A percentile compares a stretch with the other conserved stretches of the same genome.
Conservation (phyloP, 2,113 vertebrate genomes). For the Lichenostomus cassidix region DNA sequence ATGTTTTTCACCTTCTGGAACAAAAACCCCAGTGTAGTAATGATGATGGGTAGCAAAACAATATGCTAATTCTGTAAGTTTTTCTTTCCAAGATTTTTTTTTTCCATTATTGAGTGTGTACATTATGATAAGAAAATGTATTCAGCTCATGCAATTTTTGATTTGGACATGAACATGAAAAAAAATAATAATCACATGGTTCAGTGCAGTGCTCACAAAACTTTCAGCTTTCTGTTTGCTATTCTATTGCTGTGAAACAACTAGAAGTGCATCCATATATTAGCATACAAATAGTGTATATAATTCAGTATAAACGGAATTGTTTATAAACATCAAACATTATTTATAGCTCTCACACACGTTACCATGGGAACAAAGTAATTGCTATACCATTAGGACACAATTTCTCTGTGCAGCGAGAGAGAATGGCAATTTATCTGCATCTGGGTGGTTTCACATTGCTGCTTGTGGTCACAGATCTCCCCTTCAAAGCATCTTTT, state of each 20-base stretch:
- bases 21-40: background rate
- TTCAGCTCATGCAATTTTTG: background rate
- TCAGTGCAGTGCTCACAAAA: background rate
- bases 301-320: background rate
- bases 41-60: background rate
- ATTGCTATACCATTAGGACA: slow-evolving; percentile 16
- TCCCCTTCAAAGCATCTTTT: background rate
- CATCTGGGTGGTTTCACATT: background rate
- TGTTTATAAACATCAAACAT: slow-evolving; percentile 48
- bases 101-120: background rate
- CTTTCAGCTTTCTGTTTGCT: background rate
- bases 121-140: background rate
- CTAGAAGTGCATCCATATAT: background rate
- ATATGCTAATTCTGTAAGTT: background rate
- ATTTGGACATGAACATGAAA: background rate
- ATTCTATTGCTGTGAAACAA: background rate
- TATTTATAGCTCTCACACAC: background rate
- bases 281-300: slow-evolving; percentile 1
- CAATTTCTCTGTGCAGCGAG: background rate
- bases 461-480: background rate
- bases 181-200: background rate
- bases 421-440: slow-evolving; percentile 26
- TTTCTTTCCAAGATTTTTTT: background rate
- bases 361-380: slow-evolving; percentile 45
- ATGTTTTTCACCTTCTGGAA: background rate